These are phyloP conservation scores for Cyclura pinguis DNA, from an alignment of 2,797 vertebrate species.

Conservation along the genomic window DNA sequence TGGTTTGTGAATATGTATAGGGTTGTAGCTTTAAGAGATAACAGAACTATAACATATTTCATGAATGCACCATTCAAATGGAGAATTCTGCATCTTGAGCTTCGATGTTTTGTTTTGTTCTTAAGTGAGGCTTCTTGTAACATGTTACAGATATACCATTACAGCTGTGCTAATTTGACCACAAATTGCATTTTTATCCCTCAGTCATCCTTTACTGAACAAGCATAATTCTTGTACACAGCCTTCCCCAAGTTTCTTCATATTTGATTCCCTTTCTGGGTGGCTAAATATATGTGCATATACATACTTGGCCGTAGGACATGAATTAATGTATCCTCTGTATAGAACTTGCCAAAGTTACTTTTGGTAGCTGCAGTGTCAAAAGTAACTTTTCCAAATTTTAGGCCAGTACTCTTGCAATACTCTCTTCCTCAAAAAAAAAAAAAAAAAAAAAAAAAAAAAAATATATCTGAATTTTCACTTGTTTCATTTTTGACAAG, in stretches of 20 bases:
- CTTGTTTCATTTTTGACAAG: no score
- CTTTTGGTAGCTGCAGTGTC: no score
- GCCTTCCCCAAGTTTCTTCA: background rate
- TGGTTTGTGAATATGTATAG: background rate
- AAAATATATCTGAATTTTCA: no score
- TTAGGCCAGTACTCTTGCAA: no score
- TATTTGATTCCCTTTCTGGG: background rate
- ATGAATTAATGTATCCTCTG: background rate
- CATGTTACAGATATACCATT: background rate
- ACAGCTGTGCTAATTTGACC: background rate
- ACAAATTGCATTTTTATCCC: background rate
- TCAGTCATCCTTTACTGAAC: background rate
- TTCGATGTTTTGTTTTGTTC: background rate
- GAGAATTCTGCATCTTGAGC: background rate
- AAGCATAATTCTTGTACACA: background rate
- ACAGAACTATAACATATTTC: background rate
- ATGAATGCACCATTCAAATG: background rate
- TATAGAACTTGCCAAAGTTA: no score
- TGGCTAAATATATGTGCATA: background rate
- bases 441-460: no score
- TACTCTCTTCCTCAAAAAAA: no score
- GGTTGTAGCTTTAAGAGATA: background rate
- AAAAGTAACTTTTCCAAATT: no score
- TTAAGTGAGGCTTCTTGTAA: background rate
- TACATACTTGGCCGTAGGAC: background rate